Conservation (phyloP, 2,113 vertebrate species). For the Barnardius zonarius region DNA sequence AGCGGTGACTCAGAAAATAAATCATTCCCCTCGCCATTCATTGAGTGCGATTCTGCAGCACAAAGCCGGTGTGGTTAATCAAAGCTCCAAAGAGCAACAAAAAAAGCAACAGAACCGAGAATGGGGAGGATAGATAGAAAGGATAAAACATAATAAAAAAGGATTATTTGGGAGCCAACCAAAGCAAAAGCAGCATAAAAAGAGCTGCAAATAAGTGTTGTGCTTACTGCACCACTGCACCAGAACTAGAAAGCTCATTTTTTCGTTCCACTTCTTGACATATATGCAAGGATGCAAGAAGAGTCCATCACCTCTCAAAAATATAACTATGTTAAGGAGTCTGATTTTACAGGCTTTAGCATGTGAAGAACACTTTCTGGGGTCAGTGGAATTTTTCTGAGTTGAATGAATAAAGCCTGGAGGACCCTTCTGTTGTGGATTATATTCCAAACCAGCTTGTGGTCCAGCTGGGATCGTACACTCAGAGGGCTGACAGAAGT, state of each 20-base stretch:
- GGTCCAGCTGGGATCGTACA: background rate
- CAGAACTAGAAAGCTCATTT: background rate
- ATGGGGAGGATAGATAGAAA: conserved; percentile 13
- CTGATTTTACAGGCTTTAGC: background rate
- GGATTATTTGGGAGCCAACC: conserved; percentile 24
- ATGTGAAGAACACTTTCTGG: background rate
- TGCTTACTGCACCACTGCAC: background rate
- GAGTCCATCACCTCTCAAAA: background rate
- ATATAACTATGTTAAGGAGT: background rate
- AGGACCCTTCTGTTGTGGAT: background rate
- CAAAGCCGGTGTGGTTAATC: conserved; percentile 46
- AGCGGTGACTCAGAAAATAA: conserved; percentile 64
- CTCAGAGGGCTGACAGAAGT: background rate
- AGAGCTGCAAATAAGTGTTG: conserved; percentile 14
- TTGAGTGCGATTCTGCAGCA: conserved; percentile 17
- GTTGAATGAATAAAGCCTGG: background rate
- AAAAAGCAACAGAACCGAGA: conserved; percentile 12
- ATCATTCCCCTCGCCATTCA: conserved; percentile 60
- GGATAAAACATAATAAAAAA: conserved; percentile 55
- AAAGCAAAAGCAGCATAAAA: conserved; percentile 19
- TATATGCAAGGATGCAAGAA: background rate
- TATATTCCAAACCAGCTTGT: background rate
- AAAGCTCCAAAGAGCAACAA: conserved; percentile 57
- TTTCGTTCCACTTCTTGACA: background rate
- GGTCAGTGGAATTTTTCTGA: background rate